Conservation (phyloP, 2,113 vertebrate species). For the Hippocampus guttulatus region DNA sequence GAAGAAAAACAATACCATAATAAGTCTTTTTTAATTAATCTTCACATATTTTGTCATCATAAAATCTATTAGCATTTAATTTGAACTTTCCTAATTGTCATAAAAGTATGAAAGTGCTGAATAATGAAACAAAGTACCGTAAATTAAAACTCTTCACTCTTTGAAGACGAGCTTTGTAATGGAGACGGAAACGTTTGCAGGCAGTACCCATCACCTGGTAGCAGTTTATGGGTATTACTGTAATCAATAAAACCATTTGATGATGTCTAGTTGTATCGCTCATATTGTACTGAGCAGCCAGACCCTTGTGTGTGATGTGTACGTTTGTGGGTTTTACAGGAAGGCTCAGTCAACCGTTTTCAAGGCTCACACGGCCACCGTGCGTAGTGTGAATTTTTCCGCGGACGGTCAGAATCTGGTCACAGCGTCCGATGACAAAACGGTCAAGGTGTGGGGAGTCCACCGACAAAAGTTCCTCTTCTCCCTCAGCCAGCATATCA, state of each 20-base stretch:
- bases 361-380: slow-evolving; percentile 85
- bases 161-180: not conserved
- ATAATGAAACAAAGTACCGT: not conserved
- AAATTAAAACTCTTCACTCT: not conserved
- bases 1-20: not conserved
- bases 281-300: not conserved
- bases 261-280: not conserved
- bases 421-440: slow-evolving; percentile 95
- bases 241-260: not conserved
- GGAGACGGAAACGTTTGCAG: not conserved
- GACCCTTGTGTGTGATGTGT: not conserved
- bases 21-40: not conserved
- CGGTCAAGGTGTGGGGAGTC: slow-evolving; percentile 90
- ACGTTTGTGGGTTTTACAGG: slow-evolving; percentile 61
- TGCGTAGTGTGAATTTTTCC: slow-evolving; percentile 90
- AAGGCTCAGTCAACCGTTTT: slow-evolving; percentile 89
- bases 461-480: slow-evolving; percentile 95
- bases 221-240: not conserved
- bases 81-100: no score
- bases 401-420: slow-evolving; percentile 86
- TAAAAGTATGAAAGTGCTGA: no score
- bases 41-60: not conserved
- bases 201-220: not conserved
- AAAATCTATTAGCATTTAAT: no score
- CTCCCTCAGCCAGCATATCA: slow-evolving; percentile 91